Evolutionary conservation across 2,113 vertebrate species (phyloP).

Genomic region (Terrapene triunguis): DNA sequence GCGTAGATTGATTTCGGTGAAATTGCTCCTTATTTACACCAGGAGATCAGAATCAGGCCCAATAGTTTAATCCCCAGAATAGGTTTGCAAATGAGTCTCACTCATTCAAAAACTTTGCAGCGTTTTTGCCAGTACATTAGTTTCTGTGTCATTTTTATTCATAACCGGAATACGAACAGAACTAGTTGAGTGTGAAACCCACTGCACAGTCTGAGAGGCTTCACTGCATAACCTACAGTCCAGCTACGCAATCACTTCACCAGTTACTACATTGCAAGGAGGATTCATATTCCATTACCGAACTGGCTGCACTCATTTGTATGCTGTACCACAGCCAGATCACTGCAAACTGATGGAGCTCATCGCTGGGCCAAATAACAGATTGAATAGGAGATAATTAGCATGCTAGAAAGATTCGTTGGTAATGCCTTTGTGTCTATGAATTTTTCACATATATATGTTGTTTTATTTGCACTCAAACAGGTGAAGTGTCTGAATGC

Average conservation of each 20-base stretch:
- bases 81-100: neutral
- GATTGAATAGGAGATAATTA: conserved; percentile 71
- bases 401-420: conserved; percentile 66
- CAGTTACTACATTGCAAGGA: conserved; percentile 60
- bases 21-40: neutral
- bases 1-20: neutral
- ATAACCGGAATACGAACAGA: neutral
- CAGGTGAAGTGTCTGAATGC: conserved; percentile 34
- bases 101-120: neutral
- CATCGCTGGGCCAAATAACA: conserved; percentile 58
- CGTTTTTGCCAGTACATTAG: neutral
- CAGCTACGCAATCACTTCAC: conserved; percentile 49
- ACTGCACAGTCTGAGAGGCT: conserved; percentile 29
- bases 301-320: conserved; percentile 67
- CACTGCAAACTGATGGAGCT: conserved; percentile 32
- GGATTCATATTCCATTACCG: conserved; percentile 64
- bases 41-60: neutral
- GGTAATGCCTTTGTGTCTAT: conserved; percentile 60
- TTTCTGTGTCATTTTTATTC: neutral
- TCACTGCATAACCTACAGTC: conserved; percentile 29
- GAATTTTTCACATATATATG: conserved; percentile 64
- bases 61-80: neutral
- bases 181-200: conserved; percentile 41
- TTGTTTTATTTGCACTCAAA: conserved; percentile 62
- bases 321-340: conserved; percentile 64